Base-by-base conservation (phyloP, 2,888 invertebrate genomes). In the Epirrhoe tristata region DNA sequence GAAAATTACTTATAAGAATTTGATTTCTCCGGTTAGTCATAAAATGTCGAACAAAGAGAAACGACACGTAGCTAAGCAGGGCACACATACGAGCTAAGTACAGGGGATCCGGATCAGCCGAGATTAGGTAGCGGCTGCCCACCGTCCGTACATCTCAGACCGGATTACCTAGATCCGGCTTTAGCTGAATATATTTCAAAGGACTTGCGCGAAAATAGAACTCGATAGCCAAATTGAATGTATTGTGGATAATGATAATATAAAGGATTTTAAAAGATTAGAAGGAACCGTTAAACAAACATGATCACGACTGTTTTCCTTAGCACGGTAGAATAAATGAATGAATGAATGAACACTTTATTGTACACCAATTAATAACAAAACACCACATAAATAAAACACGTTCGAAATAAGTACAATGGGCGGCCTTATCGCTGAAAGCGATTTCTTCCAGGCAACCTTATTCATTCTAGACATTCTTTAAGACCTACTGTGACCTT, bases 111-210 rank as follows among this genome's bases (percentile, higher is more conserved):
- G 91, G 91, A 90, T 91, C 83, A 90, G 80, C 81, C 72, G 76
- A 83, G 93, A 92, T 93, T 91, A 93, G 90, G 82, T 83, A 82
- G 87, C 84, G 89, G 87, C 89, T 89, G 89, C 88, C 91, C 91
- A 89, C 87, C 84, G 88, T 81, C 88, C 87, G 86, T 88, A 87
- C 89, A 87, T 89, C 90, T 90, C 88, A 87, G 82, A 81, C 81
- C 82, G 88, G 91, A 91, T 92, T 91, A 93, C 88, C 81, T 74
- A 75, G 82, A 92, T 91, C 89, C 91, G 90, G 90, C 91, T 91
- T 89, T 90, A 81, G 86, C 87, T 84, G 88, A 91, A 91, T 90
- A 91, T 88, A 88, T 89, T 84, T 86, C 84, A 70, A 77, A 78
- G 86, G 84, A 81, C 84, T 83, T 82, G 78, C 79, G 76, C 58